phyloP scores from a whole-genome alignment of 2,888 invertebrate species.

The Zele albiditarsus region DNA sequence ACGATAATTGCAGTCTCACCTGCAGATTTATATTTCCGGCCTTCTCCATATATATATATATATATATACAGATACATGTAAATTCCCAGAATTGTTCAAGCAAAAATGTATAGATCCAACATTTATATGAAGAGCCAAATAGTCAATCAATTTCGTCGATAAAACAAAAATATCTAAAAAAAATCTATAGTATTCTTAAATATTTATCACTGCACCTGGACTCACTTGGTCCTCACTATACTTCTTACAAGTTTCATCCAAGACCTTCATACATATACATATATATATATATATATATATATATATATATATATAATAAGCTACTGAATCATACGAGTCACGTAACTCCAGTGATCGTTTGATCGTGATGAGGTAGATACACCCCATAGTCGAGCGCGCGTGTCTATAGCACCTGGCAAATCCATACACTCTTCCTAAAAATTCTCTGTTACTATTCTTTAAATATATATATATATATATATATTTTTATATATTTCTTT shows the following conservation, averaged over 20 bases:
- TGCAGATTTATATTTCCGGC: conserved; percentile 63
- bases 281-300: neutral
- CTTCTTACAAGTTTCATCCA: neutral
- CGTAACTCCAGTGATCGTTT: conserved; percentile 14
- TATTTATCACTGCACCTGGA: too few species aligned
- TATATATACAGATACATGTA: neutral
- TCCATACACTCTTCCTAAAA: conserved; percentile 23
- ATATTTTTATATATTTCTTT: neutral
- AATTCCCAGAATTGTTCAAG: neutral
- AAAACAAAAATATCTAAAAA: too few species aligned
- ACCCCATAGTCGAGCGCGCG: conserved; percentile 44
- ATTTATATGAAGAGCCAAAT: neutral
- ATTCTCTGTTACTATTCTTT: neutral
- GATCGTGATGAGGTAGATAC: conserved; percentile 27
- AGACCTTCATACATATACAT: neutral
- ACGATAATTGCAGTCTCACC: conserved; percentile 58
- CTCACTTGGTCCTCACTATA: neutral
- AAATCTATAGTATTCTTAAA: too few species aligned
- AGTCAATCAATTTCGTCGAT: neutral
- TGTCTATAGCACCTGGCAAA: conserved; percentile 50
- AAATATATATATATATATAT: neutral
- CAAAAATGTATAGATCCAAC: neutral
- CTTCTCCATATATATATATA: conserved; percentile 3
- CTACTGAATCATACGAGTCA: conserved; percentile 37
- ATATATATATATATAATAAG: neutral